These are phyloP conservation scores for Lytechinus variegatus DNA, from an alignment of 35 echinoderm and acorn worm genomes.

Conservation along the genomic window DNA sequence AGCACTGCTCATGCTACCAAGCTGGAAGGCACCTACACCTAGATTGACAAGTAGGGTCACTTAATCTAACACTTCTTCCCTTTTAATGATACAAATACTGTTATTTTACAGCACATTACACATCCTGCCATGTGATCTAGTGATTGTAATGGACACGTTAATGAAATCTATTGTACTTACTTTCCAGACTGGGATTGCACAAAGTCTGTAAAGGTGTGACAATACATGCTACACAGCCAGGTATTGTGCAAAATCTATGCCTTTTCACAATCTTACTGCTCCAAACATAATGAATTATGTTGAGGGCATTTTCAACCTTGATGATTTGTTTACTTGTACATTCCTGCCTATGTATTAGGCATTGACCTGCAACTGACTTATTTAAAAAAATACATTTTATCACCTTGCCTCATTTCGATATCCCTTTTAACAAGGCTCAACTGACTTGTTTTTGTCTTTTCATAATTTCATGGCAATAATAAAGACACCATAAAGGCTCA, in stretches of 20 bases:
- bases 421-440: no score
- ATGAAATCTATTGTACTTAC: background rate
- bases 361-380: background rate
- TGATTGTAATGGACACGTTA: background rate
- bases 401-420: background rate
- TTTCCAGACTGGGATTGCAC: background rate
- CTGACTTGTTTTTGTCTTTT: no score
- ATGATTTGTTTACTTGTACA: background rate
- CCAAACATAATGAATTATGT: background rate
- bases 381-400: no score
- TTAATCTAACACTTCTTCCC: background rate
- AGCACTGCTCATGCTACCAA: slow-evolving; percentile 36
- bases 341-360: background rate
- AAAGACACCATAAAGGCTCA: no score
- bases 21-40: background rate
- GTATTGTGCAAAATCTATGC: background rate
- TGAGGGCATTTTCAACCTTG: background rate
- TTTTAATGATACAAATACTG: background rate
- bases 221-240: background rate
- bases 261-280: background rate
- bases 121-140: background rate
- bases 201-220: background rate
- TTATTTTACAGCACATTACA: background rate
- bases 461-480: no score
- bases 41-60: background rate